Evolutionary conservation across 2,113 vertebrate genomes (phyloP), one percentile per base, ranked within the genome.

Genomic region (Xiphophorus hellerii): DNA sequence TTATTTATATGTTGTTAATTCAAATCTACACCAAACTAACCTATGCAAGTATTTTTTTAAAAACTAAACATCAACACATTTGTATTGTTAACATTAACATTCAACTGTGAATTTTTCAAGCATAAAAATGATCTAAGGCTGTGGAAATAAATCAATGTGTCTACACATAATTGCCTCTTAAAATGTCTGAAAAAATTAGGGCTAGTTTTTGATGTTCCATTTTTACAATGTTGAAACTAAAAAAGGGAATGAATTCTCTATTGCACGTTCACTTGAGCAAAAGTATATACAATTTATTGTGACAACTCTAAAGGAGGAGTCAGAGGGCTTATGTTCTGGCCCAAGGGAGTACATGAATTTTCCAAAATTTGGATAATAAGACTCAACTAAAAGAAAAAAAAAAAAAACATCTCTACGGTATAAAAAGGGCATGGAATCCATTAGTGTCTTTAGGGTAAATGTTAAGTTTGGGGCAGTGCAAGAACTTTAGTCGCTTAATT

Each of bases 401-500:
- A 14, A 27, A 5, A 39, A 44, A 22, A 5, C 29, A 25, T 14
- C 5, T 17, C 63, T 30, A 71, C 15, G 51, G 2, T 4, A 71
- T 27, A 72, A 79, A 86, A 83, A 73, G 76, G 71, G 66, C 80
- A 76, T 90, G 81, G 92, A 92, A 90, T 89, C 74, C 76, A 87
- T 88, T 89, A 88, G 51, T 76, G 64, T 87, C 73, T 88, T 78
- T 81, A 79, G 60, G 77, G 86, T 84, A 79, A 33, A 87, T 89
- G 81, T 84, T 82, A 89, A 86, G 79, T 85, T 86, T 82, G 84
- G 84, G 80, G 82, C 78, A 89, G 82, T 83, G 77, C 66, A 86
- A 83, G 66, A 88, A 84, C 78, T 89, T 90, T 76, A 85, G 81
- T 76, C 61, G 81, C 87, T 83, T 93, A 94, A 94, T 94, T 93